Evolutionary conservation across 2,797 vertebrate species (phyloP).

Genomic region (Hylomyscus alleni): DNA sequence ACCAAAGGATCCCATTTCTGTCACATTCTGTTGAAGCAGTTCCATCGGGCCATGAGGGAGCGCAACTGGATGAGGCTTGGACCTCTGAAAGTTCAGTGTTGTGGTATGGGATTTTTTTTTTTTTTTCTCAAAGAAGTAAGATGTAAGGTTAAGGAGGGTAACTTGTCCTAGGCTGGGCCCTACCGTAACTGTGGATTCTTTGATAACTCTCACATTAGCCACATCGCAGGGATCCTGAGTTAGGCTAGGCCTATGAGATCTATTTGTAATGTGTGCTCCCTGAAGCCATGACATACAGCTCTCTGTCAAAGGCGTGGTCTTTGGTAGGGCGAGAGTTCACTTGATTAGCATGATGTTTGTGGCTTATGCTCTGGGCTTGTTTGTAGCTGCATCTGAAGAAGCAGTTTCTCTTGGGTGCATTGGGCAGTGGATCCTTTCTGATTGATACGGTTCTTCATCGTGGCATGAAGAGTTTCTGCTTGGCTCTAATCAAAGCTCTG

Average conservation of each 20-base stretch:
- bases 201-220: not conserved
- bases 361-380: slow-evolving; percentile 18
- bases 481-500: not conserved
- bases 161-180: not conserved
- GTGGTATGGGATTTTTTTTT: not conserved
- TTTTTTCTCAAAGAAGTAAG: not conserved
- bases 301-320: not conserved
- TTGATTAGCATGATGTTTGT: not conserved
- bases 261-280: not conserved
- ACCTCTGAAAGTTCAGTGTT: not conserved
- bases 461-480: not conserved
- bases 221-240: not conserved
- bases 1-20: not conserved
- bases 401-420: not conserved
- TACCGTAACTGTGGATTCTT: not conserved
- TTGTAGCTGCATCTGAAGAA: not conserved
- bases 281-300: not conserved
- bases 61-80: not conserved
- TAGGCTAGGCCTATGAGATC: not conserved
- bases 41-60: not conserved
- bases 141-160: not conserved
- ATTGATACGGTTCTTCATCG: not conserved
- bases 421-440: not conserved
- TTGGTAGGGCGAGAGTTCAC: slow-evolving; percentile 7
- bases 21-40: not conserved